Percentiles rank a stretch among this genome's conserved stretches.
Evolutionary conservation across 2,888 invertebrate species (phyloP).

Genomic region (Platynereis dumerilii): DNA sequence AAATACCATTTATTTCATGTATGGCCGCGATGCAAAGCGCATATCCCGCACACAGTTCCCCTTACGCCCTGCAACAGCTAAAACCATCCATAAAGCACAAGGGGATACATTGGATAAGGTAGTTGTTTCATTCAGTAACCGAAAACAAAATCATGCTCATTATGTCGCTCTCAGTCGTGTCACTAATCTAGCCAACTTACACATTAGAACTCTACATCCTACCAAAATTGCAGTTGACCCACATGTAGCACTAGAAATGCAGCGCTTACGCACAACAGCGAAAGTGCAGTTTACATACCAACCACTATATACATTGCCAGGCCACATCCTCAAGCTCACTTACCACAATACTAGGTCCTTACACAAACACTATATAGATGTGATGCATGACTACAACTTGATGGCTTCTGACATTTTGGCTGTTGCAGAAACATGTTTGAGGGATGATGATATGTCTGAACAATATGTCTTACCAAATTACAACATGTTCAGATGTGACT

Average conservation of each 20-base stretch:
- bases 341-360: too few species aligned
- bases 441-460: too few species aligned
- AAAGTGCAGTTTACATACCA: too few species aligned
- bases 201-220: neutral
- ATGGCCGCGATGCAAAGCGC: neutral
- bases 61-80: constrained; percentile 10
- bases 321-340: too few species aligned
- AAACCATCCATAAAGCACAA: constrained; percentile 12
- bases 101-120: constrained; percentile 10
- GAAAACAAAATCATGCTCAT: neutral
- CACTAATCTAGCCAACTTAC: neutral
- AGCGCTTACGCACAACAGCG: neutral
- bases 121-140: neutral
- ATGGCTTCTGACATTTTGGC: too few species aligned
- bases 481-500: too few species aligned
- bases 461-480: too few species aligned
- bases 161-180: constrained; percentile 10
- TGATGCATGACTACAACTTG: too few species aligned
- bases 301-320: too few species aligned
- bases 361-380: too few species aligned
- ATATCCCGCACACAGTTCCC: constrained; percentile 3
- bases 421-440: too few species aligned
- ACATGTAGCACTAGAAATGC: neutral
- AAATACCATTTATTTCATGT: neutral
- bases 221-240: neutral